Conservation (phyloP, 2,113 vertebrate species). For the Natator depressus region DNA sequence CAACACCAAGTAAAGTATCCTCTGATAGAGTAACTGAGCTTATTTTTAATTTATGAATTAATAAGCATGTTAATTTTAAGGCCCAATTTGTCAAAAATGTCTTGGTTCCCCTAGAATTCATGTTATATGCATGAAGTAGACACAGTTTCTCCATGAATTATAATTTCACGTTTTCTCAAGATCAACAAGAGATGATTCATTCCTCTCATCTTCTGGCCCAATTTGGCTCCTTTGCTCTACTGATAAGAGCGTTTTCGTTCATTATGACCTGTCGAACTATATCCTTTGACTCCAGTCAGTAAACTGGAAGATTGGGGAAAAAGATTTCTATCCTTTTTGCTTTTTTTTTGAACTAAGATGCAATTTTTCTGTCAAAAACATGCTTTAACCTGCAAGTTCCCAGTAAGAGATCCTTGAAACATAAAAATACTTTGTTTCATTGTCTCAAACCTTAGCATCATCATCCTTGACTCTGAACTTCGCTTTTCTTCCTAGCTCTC, state of each 20-base stretch:
- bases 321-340: neutral
- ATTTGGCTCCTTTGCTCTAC: constrained; percentile 36
- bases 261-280: constrained; percentile 64
- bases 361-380: fast-evolving
- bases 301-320: neutral
- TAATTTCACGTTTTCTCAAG: constrained; percentile 61
- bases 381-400: neutral
- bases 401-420: neutral
- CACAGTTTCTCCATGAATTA: constrained; percentile 66
- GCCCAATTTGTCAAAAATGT: constrained; percentile 68
- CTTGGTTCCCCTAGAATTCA: constrained; percentile 48
- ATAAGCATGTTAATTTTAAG: constrained; percentile 51
- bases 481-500: neutral
- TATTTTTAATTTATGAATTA: constrained; percentile 74
- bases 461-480: neutral
- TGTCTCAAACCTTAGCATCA: neutral
- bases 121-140: constrained; percentile 71
- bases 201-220: constrained; percentile 37
- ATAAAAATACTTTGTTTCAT: neutral
- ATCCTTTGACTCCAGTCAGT: neutral
- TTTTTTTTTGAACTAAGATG: neutral
- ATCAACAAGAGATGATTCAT: constrained; percentile 62
- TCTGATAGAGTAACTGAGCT: constrained; percentile 54
- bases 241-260: constrained; percentile 39
- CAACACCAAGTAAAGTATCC: constrained; percentile 54